Percentiles rank a stretch among this genome's conserved stretches.
phyloP scores from a whole-genome alignment of 2,113 vertebrate genomes.

The Xenopus laevis region DNA sequence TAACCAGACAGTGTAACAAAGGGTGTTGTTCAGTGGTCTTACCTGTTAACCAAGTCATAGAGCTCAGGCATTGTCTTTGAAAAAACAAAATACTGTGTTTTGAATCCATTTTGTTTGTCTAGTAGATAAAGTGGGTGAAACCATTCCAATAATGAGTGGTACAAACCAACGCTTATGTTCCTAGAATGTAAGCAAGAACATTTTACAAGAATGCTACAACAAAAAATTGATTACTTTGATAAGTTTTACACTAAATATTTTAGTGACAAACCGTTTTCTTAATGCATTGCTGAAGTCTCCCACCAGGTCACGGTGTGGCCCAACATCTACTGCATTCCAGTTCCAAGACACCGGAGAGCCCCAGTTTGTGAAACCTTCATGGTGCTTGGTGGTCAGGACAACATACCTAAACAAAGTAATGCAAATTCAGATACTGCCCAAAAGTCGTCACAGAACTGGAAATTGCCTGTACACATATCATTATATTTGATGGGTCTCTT shows the following conservation, averaged over 20 bases:
- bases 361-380: conserved; percentile 96
- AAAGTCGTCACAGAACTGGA: too few relatives aligned
- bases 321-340: conserved; percentile 86
- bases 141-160: conserved; percentile 90
- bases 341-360: conserved; percentile 83
- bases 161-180: conserved; percentile 83
- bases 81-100: conserved; percentile 79
- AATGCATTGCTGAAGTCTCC: conserved; percentile 80
- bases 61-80: conserved; percentile 85
- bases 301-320: conserved; percentile 86
- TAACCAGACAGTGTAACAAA: too few relatives aligned
- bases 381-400: conserved; percentile 91
- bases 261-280: conserved; percentile 68
- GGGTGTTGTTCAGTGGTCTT: conserved; percentile 34
- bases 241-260: background rate
- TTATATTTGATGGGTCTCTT: too few relatives aligned
- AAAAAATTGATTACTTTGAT: background rate
- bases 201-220: background rate
- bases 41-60: conserved; percentile 84
- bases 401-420: conserved; percentile 73
- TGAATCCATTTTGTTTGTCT: conserved; percentile 82
- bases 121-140: conserved; percentile 85
- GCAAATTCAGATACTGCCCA: too few relatives aligned
- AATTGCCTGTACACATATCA: too few relatives aligned
- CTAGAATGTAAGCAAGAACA: conserved; percentile 57